Conservation (phyloP, 2,888 invertebrate genomes). For the Blastobasis lacticolella region DNA sequence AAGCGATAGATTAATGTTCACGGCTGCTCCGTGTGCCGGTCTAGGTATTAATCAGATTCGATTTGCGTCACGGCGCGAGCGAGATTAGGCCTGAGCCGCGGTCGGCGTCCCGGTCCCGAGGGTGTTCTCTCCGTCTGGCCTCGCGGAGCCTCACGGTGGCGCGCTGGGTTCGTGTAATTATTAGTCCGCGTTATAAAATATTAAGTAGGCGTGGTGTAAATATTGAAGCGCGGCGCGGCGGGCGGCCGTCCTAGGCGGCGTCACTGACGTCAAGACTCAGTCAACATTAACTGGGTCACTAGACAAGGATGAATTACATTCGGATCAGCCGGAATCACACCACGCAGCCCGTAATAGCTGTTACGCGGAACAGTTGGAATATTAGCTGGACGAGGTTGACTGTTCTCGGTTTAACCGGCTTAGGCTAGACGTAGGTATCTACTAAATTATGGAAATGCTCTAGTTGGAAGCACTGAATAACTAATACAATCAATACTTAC, state of each 20-base stretch:
- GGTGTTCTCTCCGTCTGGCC: no score
- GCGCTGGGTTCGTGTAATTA: not conserved
- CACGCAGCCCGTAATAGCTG: no score
- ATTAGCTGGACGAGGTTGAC: no score
- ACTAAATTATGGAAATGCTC: no score
- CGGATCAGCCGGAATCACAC: conserved; percentile 31
- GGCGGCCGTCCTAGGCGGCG: conserved; percentile 33
- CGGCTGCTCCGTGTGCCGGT: not conserved
- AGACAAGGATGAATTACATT: conserved; percentile 60
- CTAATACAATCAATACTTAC: no score
- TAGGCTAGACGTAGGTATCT: no score
- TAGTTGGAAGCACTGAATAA: no score
- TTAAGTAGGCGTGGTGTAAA: conserved; percentile 36
- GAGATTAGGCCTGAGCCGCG: conserved; percentile 7
- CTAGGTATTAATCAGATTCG: conserved; percentile 5
- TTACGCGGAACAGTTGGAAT: no score
- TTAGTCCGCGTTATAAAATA: conserved; percentile 25
- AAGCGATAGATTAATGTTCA: conserved; percentile 5
- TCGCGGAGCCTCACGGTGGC: no score
- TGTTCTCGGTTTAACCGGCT: no score
- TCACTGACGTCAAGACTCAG: conserved; percentile 60
- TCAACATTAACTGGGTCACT: conserved; percentile 67
- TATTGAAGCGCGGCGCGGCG: conserved; percentile 33
- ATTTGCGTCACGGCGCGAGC: conserved; percentile 9
- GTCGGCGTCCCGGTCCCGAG: no score